Evolutionary conservation across 2,888 invertebrate species (phyloP), one percentile per base, ranked within the genome.

Genomic region (Heliconius aoede): DNA sequence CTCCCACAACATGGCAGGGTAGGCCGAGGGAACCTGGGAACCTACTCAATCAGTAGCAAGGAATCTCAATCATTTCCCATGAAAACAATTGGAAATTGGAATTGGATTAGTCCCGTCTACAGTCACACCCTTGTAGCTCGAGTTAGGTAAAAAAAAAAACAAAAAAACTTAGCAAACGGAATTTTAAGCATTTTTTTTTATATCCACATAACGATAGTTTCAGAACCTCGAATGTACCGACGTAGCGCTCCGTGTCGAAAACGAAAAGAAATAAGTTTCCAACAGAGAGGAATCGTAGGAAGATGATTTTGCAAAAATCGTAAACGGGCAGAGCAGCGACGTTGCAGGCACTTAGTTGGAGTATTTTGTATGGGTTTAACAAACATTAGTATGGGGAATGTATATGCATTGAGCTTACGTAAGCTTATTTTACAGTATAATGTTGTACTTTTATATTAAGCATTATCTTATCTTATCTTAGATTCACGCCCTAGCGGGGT

Each of bases 261-360:
- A 85, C 82, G 76, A 76, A 72, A 78, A 32, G n/a, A 82, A 82
- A 82, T 80, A 87, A 87, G 86, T 85, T 80, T 85, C 84, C 84
- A 83, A 82, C 77, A 58, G 69, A 71, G 69, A 77, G 55, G 65
- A 77, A 79, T 79, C 74, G 77, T 69, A 69, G 64, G 46, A 72
- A 26, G 76, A 79, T 79, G 78, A 79, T 74, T 79, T 76, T 64
- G 78, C 76, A 72, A 76, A 78, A 79, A 79, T 72, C 74, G 36
- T 72, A 76, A 76, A 64, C 74, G 74, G 58, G 64, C 72, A 26
- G 28, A 72, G 72, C 26, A 32, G 62, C 72, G 68, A 74, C 69
- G 51, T 51, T 73, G 77, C 36, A 71, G 68, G 72, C 74, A 77
- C 78, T 79, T 74, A 77, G 77, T 60, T 58, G 58, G 78, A 62